These are phyloP conservation scores for Chelonia mydas DNA, from an alignment of 2,797 vertebrate species.

Conservation along the genomic window DNA sequence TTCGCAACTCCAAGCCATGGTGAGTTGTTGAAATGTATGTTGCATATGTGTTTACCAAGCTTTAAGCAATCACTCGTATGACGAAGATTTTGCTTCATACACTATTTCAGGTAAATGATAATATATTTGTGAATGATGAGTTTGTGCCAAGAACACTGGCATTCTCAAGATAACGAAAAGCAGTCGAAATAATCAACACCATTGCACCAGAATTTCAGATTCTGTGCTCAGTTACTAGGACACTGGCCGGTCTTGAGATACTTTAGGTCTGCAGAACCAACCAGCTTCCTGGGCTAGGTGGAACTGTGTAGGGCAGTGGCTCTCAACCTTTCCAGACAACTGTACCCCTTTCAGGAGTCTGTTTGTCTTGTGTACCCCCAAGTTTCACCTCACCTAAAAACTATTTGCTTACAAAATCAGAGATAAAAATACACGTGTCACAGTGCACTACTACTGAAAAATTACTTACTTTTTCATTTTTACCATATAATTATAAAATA, in stretches of 20 bases:
- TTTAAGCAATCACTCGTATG: background rate
- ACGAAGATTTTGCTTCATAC: background rate
- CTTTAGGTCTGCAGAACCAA: background rate
- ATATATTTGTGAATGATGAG: background rate
- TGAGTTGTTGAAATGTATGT: background rate
- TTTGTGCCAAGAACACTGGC: background rate
- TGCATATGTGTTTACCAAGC: background rate
- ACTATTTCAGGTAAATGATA: background rate
- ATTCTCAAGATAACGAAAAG: background rate
- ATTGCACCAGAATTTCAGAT: background rate
- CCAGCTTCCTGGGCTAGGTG: background rate
- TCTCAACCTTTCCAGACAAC: too few species aligned
- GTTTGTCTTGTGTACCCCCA: too few species aligned
- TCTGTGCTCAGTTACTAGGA: background rate
- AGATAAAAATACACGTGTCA: too few species aligned
- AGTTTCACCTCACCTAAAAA: too few species aligned
- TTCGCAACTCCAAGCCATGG: background rate
- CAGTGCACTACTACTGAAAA: too few species aligned
- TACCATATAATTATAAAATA: too few species aligned
- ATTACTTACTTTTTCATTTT: too few species aligned
- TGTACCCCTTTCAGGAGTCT: too few species aligned
- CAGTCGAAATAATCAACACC: background rate
- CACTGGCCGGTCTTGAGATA: too few species aligned
- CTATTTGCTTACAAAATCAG: too few species aligned
- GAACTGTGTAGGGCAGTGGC: background rate